Conservation (phyloP, 2,888 invertebrate species). For the Itoplectis maculator region DNA sequence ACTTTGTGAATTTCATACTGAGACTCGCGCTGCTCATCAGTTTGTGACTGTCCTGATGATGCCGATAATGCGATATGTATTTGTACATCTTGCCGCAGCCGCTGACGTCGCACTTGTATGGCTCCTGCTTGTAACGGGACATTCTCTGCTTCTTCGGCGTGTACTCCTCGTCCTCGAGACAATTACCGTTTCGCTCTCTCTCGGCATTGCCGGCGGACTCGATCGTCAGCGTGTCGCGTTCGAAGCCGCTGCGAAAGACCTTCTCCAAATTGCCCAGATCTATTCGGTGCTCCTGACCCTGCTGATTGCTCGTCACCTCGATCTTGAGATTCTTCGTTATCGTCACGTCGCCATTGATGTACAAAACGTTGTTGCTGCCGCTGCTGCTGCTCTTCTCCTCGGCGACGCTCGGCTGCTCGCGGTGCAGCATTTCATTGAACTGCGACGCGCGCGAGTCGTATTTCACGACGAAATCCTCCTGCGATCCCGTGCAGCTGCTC, state of each 20-base stretch:
- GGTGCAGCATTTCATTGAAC: constrained; percentile 70
- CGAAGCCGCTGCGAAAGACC: constrained; percentile 78
- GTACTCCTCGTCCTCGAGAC: constrained; percentile 83
- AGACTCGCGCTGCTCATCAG: constrained; percentile 73
- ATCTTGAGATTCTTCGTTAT: constrained; percentile 79
- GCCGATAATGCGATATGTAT: constrained; percentile 83
- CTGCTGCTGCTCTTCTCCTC: constrained; percentile 72
- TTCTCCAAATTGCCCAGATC: constrained; percentile 81
- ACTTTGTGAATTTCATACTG: constrained; percentile 75
- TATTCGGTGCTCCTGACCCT: constrained; percentile 79
- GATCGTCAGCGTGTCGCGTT: constrained; percentile 74
- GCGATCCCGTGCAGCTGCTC: constrained; percentile 76
- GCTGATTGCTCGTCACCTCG: constrained; percentile 69
- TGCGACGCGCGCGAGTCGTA: constrained; percentile 74
- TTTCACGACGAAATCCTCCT: constrained; percentile 79
- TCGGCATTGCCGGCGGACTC: constrained; percentile 74
- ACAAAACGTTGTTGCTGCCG: constrained; percentile 78
- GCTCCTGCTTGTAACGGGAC: constrained; percentile 83
- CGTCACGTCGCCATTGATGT: constrained; percentile 80
- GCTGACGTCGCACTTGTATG: constrained; percentile 81
- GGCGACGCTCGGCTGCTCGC: constrained; percentile 61
- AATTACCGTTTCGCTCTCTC: constrained; percentile 71
- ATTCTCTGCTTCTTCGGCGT: constrained; percentile 83
- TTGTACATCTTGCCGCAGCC: constrained; percentile 84
- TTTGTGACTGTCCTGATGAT: constrained; percentile 83